These are phyloP conservation scores for Terrapene triunguis DNA, from an alignment of 2,113 vertebrate species.

Conservation along the genomic window DNA sequence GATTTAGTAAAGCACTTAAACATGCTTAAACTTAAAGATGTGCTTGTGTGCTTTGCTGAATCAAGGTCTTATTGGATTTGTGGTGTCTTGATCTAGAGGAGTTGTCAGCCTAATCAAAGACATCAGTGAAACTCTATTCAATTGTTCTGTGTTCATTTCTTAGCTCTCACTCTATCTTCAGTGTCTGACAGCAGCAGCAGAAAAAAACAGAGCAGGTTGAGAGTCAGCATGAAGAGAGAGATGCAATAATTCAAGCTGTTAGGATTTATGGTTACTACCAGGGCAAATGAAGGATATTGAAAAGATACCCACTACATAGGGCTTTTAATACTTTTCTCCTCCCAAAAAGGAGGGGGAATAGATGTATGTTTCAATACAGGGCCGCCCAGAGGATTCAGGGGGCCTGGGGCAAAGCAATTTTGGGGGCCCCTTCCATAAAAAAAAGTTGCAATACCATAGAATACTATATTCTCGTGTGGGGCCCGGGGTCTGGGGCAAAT, in stretches of 20 bases:
- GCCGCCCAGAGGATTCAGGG: too few species aligned
- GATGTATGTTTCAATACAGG: not conserved
- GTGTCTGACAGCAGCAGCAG: conserved; percentile 40
- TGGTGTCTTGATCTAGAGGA: not conserved
- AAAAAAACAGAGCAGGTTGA: conserved; percentile 63
- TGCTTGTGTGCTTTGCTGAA: not conserved
- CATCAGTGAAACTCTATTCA: not conserved
- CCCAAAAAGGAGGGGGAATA: not conserved
- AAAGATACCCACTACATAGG: conserved; percentile 2
- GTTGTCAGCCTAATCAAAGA: conserved; percentile 1
- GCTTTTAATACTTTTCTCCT: conserved; percentile 19
- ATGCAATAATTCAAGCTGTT: conserved; percentile 53
- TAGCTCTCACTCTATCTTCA: not conserved
- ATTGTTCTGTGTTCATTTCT: not conserved
- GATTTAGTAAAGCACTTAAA: not conserved
- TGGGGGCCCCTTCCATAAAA: too few species aligned
- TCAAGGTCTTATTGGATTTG: not conserved
- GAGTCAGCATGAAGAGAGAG: conserved; percentile 52
- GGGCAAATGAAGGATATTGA: conserved; percentile 1
- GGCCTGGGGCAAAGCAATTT: too few species aligned
- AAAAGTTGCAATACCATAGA: too few species aligned
- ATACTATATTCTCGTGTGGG: too few species aligned
- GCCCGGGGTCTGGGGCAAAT: too few species aligned
- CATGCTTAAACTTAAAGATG: not conserved
- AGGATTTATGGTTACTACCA: conserved; percentile 46